A percentile compares a stretch with the other conserved stretches of the same genome.
These are phyloP conservation scores for Catharus fuscescens DNA, from an alignment of 2,113 vertebrate species.

Conservation along the genomic window DNA sequence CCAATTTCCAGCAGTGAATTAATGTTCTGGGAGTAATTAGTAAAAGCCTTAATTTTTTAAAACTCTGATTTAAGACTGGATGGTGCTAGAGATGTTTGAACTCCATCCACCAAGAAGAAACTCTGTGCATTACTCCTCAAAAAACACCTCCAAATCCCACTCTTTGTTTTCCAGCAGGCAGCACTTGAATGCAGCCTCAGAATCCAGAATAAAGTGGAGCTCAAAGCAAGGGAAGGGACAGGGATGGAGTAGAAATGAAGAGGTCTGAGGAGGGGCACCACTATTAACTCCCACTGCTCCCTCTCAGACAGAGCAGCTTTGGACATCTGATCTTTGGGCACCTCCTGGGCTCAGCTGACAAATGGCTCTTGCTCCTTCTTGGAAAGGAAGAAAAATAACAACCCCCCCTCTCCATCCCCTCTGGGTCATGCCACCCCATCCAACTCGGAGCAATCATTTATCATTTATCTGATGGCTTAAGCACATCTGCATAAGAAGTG, in stretches of 20 bases:
- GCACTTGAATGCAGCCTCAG: not conserved
- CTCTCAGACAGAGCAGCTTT: not conserved
- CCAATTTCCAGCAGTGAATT: not conserved
- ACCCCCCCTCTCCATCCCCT: not conserved
- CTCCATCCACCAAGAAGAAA: not conserved
- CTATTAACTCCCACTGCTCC: not conserved
- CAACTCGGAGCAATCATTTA: slow-evolving; percentile 43
- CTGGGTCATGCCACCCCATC: slow-evolving; percentile 19
- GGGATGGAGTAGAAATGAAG: not conserved
- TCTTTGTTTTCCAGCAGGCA: not conserved
- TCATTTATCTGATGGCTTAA: slow-evolving; percentile 39
- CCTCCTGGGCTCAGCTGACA: slow-evolving; percentile 26
- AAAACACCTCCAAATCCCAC: not conserved
- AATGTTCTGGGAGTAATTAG: slow-evolving; percentile 15
- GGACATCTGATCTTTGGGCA: not conserved
- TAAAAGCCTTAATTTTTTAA: not conserved
- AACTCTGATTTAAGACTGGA: not conserved
- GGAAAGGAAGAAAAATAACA: not conserved
- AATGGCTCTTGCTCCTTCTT: not conserved
- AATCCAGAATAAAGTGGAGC: not conserved
- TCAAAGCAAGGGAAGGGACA: not conserved
- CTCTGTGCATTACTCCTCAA: not conserved
- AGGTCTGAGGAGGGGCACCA: not conserved
- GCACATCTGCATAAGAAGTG: slow-evolving; percentile 41
- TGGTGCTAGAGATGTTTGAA: not conserved